A percentile compares a stretch with the other conserved stretches of the same genome.
Conservation (phyloP, 2,888 invertebrate genomes). For the Drosophila algonquin region DNA sequence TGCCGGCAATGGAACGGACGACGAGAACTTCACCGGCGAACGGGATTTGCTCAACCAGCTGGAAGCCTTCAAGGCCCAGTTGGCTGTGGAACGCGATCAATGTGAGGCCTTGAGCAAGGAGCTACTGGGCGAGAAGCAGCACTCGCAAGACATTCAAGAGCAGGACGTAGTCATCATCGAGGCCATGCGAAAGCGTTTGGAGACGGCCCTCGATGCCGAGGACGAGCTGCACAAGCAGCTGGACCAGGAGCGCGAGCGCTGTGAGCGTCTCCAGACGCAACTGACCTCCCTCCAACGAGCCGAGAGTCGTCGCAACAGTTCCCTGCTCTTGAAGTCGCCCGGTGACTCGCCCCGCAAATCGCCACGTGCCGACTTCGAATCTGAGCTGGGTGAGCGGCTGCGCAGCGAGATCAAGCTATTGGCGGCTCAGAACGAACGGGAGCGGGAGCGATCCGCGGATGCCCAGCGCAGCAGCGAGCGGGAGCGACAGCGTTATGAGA, state of each 20-base stretch:
- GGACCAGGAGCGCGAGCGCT: slow-evolving; percentile 85
- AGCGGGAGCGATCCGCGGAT: slow-evolving; percentile 85
- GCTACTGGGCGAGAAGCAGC: slow-evolving; percentile 86
- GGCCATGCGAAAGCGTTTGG: slow-evolving; percentile 87
- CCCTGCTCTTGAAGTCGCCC: slow-evolving; percentile 79
- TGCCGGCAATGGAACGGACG: slow-evolving; percentile 75
- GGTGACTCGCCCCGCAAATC: slow-evolving; percentile 83
- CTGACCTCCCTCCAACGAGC: slow-evolving; percentile 81
- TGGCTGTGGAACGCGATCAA: slow-evolving; percentile 79
- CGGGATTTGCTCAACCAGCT: slow-evolving; percentile 81
- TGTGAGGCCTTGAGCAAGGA: slow-evolving; percentile 86
- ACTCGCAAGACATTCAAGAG: slow-evolving; percentile 85
- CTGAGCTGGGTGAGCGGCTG: slow-evolving; percentile 85
- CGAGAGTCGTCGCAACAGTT: slow-evolving; percentile 81
- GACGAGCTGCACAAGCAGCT: slow-evolving; percentile 87
- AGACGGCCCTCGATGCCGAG: slow-evolving; percentile 87
- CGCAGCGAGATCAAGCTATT: slow-evolving; percentile 85
- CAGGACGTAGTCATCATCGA: slow-evolving; percentile 88
- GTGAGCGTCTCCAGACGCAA: slow-evolving; percentile 84
- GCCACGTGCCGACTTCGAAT: slow-evolving; percentile 82
- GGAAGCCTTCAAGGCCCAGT: slow-evolving; percentile 76
- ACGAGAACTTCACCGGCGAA: slow-evolving; percentile 82
- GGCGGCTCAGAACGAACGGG: slow-evolving; percentile 85
- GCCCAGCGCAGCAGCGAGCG: slow-evolving; percentile 84
- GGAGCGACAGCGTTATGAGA: slow-evolving; percentile 83